Evolutionary conservation across 2,113 vertebrate genomes (phyloP), one percentile per base, ranked within the genome.

Genomic region (Dolichallabes microphthalmus): DNA sequence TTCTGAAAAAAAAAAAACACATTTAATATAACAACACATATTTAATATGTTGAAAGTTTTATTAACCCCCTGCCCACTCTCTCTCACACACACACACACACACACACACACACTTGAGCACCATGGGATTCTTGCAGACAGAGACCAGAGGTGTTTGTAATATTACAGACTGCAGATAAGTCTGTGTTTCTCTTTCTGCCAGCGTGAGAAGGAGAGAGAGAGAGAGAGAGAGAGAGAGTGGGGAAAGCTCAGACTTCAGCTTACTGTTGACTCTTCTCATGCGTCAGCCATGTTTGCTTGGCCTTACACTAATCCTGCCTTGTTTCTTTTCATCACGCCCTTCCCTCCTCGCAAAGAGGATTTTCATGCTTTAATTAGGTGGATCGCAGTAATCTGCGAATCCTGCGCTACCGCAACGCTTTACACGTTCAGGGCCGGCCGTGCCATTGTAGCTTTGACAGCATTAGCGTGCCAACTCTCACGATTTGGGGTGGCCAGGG

Each of bases 371-470:
- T 90, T 94, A 94, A 95, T 94, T 94, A 92, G 87, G 90, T 94
- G 92, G 90, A 94, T 94, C 93, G 92, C 92, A 86, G 94, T 96
- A 94, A 95, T 94, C 92, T 89, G 90, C 90, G 87, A 87, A 92
- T 82, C 89, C 86, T n/a, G 60, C 53, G 86, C n/a, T 61, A 64
- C 82, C 27, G 35, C 61, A 60, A 68, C 80, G 22, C 64, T 80
- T 83, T 8, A 79, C 58, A 75, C 82, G 20, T 82, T 76, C 85
- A 84, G 69, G 84, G 83, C 80, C 15, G 68, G 71, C 81, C 68
- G 22, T 27, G 39, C 78, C 80, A 86, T 87, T 89, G 87, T 90
- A 22, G 71, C n/a, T 13, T 58, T 63, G 83, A 84, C 79, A 83
- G 80, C 68, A 69, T 79, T 84, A 53, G n/a, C 69, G 52, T 63